Conservation (phyloP, 2,888 invertebrate species). For the Drosophila maculinotata region DNA sequence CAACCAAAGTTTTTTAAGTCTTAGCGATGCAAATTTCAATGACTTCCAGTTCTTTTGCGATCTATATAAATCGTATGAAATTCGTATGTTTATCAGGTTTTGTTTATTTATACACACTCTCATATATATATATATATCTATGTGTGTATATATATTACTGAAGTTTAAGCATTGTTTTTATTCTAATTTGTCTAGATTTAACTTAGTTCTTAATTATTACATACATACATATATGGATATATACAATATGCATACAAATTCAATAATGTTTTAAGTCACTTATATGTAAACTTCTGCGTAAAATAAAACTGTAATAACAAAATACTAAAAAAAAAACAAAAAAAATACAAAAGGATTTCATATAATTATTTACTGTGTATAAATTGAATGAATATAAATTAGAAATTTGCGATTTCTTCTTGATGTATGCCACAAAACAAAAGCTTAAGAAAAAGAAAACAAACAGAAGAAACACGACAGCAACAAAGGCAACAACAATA, state of each 20-base stretch:
- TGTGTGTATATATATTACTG: slow-evolving; percentile 3
- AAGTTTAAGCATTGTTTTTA: slow-evolving; percentile 54
- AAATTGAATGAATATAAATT: slow-evolving; percentile 51
- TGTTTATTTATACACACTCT: slow-evolving; percentile 43
- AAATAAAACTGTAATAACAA: slow-evolving; percentile 56
- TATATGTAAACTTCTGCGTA: slow-evolving; percentile 56
- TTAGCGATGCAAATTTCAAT: slow-evolving; percentile 43
- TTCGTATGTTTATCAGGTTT: slow-evolving; percentile 56
- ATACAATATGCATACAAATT: slow-evolving; percentile 40
- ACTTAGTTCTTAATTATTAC: slow-evolving; percentile 49
- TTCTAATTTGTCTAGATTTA: slow-evolving; percentile 45
- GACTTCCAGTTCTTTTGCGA: slow-evolving; percentile 64
- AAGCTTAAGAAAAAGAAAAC: slow-evolving; percentile 1
- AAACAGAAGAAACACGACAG: slow-evolving; percentile 36
- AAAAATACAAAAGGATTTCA: slow-evolving; percentile 48
- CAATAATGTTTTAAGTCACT: slow-evolving; percentile 69
- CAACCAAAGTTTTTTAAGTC: slow-evolving; percentile 69
- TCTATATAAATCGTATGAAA: slow-evolving; percentile 21
- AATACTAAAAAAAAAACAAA: slow-evolving; percentile 19
- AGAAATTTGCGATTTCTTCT: slow-evolving; percentile 43
- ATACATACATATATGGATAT: slow-evolving; percentile 26
- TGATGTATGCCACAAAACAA: slow-evolving; percentile 31
- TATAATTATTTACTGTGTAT: slow-evolving; percentile 54
- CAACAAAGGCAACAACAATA: slow-evolving; percentile 18
- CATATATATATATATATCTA: slow-evolving; percentile 1